Evolutionary conservation across 2,113 vertebrate genomes (phyloP), one percentile per base, ranked within the genome.

Genomic region (Zootoca vivipara): DNA sequence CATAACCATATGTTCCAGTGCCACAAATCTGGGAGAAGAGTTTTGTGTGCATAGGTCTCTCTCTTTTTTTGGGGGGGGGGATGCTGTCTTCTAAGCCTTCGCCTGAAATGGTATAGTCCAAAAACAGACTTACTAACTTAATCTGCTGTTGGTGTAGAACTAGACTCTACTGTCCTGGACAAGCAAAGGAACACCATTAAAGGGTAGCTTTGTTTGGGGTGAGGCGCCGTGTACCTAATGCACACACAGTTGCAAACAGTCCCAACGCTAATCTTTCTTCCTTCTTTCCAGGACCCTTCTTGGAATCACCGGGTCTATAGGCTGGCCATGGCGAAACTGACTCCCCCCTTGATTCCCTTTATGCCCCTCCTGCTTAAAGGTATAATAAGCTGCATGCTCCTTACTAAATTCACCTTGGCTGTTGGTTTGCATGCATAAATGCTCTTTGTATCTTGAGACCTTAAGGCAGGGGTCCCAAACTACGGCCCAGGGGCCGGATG

Each of bases 351-450:
- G 95, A 98, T 99, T 93, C 98, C 99, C 87, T 98, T 99, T 89
- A 97, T 99, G 96, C 99, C 99, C 28, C 98, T 99, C 13, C 97
- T 99, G 40, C 98, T 99, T 90, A 99, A 99, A 98, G 99, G 99
- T 99, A 96, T 74, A 56, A 78, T 73, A 0, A 8, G 46, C 46
- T 46, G 46, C 30, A 12, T 0, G 0, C 3, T 5, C 0, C 0
- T 1, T 82, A 52, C 30, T 9, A 24, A 74, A 40, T 42, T n/a
- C 2, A 5, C 10, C 3, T 3, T 38, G 69, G 67, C 5, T 3
- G 5, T 83, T n/a, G n/a, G n/a, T 28, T 18, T 1, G 16, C 18
- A 52, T 33, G 30, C 9, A 3, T 67, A 69, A 2, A 64, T 62
- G n/a, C 20, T 62, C 7, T 80, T 33, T 64, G 33, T 64, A 18